Base-by-base conservation (phyloP, 1,140 invertebrate species). In the Zaprionus gabonicus region DNA sequence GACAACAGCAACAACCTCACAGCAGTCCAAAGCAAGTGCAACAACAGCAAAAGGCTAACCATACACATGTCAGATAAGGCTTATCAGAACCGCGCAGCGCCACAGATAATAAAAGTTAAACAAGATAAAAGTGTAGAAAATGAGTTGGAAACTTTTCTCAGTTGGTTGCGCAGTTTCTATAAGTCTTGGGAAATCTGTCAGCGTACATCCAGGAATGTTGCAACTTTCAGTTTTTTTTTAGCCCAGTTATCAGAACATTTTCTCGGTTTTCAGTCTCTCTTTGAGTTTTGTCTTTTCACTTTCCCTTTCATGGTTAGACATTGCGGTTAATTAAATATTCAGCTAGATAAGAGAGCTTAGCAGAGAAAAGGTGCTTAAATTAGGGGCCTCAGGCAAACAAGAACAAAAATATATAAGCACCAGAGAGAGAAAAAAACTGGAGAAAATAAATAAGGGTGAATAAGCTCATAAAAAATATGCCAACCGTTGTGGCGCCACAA, bases 401-500 rank as follows among this genome's bases (percentile, higher is more conserved):
- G 15, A 36, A 60, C 62, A 41, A 53, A 57, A 56, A 51, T 63
- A 28, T 17, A 49, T 34, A 53, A 38, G n/a, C 46, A 51, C 41
- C 86, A 70, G 82, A 80, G 64, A 75, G 67, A 72, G 15, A 49
- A 28, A 57, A 46, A 38, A 49, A 67, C 44, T 49, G 23, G 9
- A 51, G 41, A 44, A 68, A 64, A 67, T 46, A 44, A 66, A 60
- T 60, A 87, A 84, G 83, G 83, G 84, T 88, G 64, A 75, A 88
- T 88, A 88, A 87, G 80, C 83, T 88, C 83, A 88, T 87, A 87
- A 87, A 88, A 87, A 87, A 87, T 88, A 88, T 86, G 83, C 77
- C 79, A 78, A 79, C 36, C 73, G 80, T 71, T 59, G 84, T 81
- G 74, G 81, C 83, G 81, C 84, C 80, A 88, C 81, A 77, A 87